Evolutionary conservation across 2,113 vertebrate genomes (phyloP).

Genomic region (Scophthalmus maximus): DNA sequence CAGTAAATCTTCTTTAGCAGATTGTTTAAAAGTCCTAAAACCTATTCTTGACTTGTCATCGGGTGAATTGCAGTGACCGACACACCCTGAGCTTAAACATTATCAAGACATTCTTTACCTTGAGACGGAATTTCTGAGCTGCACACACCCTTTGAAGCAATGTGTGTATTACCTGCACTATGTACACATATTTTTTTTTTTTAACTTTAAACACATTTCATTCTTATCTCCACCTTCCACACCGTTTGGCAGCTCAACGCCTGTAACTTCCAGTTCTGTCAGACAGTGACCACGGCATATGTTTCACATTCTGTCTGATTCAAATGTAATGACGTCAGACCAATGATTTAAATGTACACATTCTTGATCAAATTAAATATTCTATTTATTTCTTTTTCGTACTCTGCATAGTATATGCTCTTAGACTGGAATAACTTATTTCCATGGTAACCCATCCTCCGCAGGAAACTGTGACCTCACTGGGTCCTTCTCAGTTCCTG

Average conservation of each 20-base stretch:
- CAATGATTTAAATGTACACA: neutral
- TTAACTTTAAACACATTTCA: conserved; percentile 5
- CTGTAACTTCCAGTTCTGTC: no score
- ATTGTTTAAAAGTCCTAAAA: neutral
- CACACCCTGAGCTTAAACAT: conserved; percentile 16
- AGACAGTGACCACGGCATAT: neutral
- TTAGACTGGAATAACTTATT: conserved; percentile 38
- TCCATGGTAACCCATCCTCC: conserved; percentile 69
- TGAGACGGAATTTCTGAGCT: conserved; percentile 1
- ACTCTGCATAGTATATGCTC: no score
- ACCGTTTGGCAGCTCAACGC: neutral
- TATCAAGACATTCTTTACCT: conserved; percentile 32
- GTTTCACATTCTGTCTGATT: no score
- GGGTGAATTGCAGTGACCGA: neutral
- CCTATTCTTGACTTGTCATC: neutral
- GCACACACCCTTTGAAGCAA: neutral
- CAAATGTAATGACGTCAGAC: neutral
- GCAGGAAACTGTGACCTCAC: conserved; percentile 63
- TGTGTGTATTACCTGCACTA: neutral
- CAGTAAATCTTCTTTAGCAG: neutral
- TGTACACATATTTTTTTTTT: neutral
- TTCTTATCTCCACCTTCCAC: neutral
- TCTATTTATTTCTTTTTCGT: neutral
- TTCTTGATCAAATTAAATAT: neutral
- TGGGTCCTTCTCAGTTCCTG: conserved; percentile 66